These are phyloP conservation scores for Hippopotamus amphibius DNA, from an alignment of 2,113 vertebrate genomes.

Conservation along the genomic window DNA sequence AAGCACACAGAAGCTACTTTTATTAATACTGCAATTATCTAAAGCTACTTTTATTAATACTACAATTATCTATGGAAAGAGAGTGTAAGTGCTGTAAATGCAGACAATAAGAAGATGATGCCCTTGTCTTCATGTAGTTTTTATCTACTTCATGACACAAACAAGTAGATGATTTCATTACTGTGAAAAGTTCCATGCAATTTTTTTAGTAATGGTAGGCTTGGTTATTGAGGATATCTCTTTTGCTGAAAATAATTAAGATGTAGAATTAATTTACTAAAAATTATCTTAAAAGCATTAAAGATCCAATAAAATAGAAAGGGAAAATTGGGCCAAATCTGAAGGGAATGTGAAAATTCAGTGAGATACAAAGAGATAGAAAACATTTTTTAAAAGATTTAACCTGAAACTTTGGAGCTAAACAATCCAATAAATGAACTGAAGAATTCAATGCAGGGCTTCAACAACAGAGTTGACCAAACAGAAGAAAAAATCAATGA, in stretches of 20 bases:
- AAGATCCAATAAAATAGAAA: not conserved
- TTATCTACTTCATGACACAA: not conserved
- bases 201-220: not conserved
- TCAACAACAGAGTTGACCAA: not conserved
- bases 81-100: not conserved
- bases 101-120: not conserved
- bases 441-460: not conserved
- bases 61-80: not conserved
- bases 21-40: not conserved
- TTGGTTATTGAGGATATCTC: not conserved
- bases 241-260: not conserved
- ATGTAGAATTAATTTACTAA: not conserved
- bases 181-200: not conserved
- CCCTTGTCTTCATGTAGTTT: not conserved
- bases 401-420: not conserved
- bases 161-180: not conserved
- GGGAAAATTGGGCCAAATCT: not conserved
- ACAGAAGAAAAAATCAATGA: no score
- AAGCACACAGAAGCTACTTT: not conserved
- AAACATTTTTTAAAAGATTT: not conserved
- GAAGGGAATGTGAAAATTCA: not conserved
- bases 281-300: not conserved
- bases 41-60: not conserved
- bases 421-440: not conserved
- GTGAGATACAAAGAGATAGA: not conserved